Evolutionary conservation across 2,888 invertebrate genomes (phyloP), one percentile per base, ranked within the genome.

Genomic region (Cosmorhoe ocellata): DNA sequence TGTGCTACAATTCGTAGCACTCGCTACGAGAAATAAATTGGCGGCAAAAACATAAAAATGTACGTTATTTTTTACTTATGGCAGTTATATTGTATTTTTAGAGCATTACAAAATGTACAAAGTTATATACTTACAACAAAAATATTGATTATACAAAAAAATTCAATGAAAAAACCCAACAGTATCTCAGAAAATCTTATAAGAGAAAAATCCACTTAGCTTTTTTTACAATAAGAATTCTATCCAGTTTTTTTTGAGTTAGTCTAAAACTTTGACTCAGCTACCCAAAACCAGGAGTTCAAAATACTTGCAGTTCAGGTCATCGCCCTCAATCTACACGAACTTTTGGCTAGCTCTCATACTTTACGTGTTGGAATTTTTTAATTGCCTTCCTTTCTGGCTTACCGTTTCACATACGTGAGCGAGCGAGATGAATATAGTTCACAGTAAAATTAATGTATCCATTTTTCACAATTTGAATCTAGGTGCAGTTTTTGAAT

Each of bases 311-410:
- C 83, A 80, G 54, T 72, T 61, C 53, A 60, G 78, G 74, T 75
- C 79, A 66, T 50, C 63, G 69, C 61, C 14, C 63, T 69, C 70
- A 72, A 81, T 76, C 74, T 69, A 71, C 69, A 64, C 49, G 51
- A 63, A 67, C 60, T 84, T 84, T 84, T 81, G 76, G 81, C 83
- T 81, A 84, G 81, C 75, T 77, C 77, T 76, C 67, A 70, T 76
- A 74, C 69, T 68, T 65, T 81, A 84, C 84, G 84, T 84, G 85
- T 77, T 63, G 80, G 84, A 81, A 79, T 84, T 81, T 81, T 80
- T 81, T 80, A 76, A 81, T 79, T 76, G 66, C 69, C 62, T 80
- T 78, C 64, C 76, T 55, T 70, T 83, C 76, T 54, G 54, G 57
- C 78, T 51, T 57, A 53, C 50, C 12, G 44, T 46, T 61, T 58